Percentiles rank a stretch among this genome's conserved stretches.
These are phyloP conservation scores for Meghimatium bilineatum DNA, from an alignment of 2,888 invertebrate species.

Conservation along the genomic window DNA sequence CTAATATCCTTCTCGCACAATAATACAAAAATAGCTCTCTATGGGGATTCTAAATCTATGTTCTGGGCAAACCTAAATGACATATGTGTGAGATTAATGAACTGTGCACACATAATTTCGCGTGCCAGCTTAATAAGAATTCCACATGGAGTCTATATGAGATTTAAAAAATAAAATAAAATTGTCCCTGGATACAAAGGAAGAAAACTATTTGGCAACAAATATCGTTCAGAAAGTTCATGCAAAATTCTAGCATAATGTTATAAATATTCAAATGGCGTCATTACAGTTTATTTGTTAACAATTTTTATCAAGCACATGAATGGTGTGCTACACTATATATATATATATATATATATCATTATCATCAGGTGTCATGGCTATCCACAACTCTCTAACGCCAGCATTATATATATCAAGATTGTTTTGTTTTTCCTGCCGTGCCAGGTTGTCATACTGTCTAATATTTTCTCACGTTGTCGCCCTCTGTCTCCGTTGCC, in stretches of 20 bases:
- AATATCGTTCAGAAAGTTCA: background rate
- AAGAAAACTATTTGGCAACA: background rate
- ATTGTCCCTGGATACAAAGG: background rate
- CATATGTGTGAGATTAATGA: conserved; percentile 1
- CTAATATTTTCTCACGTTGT: too few species aligned
- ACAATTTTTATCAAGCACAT: too few species aligned
- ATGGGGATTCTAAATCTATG: background rate
- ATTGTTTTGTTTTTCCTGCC: too few species aligned
- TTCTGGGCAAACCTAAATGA: background rate
- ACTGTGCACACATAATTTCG: background rate
- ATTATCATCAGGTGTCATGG: too few species aligned
- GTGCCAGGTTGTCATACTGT: too few species aligned
- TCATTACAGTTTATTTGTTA: background rate
- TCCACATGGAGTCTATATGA: background rate
- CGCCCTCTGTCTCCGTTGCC: too few species aligned
- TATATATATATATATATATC: too few species aligned
- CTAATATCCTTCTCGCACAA: background rate
- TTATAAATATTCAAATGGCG: conserved; percentile 22
- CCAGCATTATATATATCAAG: too few species aligned
- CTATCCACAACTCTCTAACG: too few species aligned
- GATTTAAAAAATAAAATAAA: too few species aligned
- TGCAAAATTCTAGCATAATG: background rate
- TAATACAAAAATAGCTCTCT: background rate
- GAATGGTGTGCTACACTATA: too few species aligned
- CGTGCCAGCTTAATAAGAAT: background rate